phyloP scores from a whole-genome alignment of 2,888 invertebrate genomes.

The Metellina segmentata region DNA sequence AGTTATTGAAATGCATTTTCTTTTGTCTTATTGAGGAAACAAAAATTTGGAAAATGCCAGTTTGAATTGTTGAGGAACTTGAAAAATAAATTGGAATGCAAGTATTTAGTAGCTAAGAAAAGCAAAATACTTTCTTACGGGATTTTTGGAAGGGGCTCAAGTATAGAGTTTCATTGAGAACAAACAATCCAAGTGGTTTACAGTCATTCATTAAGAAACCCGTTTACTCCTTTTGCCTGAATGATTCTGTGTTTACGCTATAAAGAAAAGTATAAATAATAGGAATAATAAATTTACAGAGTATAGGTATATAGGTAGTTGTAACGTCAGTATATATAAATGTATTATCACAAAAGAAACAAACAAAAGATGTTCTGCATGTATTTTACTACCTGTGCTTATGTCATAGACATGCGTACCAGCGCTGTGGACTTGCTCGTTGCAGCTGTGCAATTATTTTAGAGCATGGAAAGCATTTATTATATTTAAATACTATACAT shows the following conservation, averaged over 20 bases:
- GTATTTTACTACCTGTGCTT: slow-evolving; percentile 54
- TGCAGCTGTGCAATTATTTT: slow-evolving; percentile 16
- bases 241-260: slow-evolving; percentile 15
- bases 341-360: slow-evolving; percentile 29
- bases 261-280: slow-evolving; percentile 17
- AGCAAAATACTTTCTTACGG: too few relatives aligned
- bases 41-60: too few relatives aligned
- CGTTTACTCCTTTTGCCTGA: not conserved
- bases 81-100: too few relatives aligned
- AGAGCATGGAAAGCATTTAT: slow-evolving; percentile 56
- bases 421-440: slow-evolving; percentile 38
- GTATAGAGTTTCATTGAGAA: not conserved
- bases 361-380: slow-evolving; percentile 33
- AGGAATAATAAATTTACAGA: slow-evolving; percentile 28
- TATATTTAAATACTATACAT: slow-evolving; percentile 47
- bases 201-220: slow-evolving; percentile 16
- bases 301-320: slow-evolving; percentile 66
- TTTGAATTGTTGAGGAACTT: too few relatives aligned
- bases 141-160: too few relatives aligned
- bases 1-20: too few relatives aligned
- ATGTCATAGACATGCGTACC: slow-evolving; percentile 21
- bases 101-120: too few relatives aligned
- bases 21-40: too few relatives aligned
- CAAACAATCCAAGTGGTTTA: slow-evolving; percentile 35
- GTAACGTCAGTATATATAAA: slow-evolving; percentile 45